Percentiles rank a stretch among this genome's conserved stretches.
phyloP scores from a whole-genome alignment of 1,140 invertebrate genomes.

The Drosophila nikananu region DNA sequence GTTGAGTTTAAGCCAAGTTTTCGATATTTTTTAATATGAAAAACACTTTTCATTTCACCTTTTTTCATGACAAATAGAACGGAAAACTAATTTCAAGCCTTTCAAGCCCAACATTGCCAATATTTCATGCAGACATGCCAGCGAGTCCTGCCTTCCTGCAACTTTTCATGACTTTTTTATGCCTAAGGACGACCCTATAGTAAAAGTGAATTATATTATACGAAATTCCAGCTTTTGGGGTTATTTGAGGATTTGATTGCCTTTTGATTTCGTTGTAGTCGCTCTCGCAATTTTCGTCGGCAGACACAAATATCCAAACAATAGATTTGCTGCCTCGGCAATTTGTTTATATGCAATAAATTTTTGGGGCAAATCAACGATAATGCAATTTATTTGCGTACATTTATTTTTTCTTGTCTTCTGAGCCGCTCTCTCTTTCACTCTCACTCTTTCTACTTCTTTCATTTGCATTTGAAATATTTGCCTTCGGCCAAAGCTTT shows the following conservation, averaged over 20 bases:
- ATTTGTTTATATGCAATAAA: slow-evolving; percentile 80
- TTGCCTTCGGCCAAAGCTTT: slow-evolving; percentile 41
- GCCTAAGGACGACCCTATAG: slow-evolving; percentile 22
- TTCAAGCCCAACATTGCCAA: slow-evolving; percentile 11
- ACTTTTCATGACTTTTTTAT: slow-evolving; percentile 44
- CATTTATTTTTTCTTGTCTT: slow-evolving; percentile 23
- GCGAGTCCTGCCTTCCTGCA: slow-evolving; percentile 18
- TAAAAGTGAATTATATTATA: slow-evolving; percentile 59
- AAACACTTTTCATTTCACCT: background rate
- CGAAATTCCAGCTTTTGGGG: slow-evolving; percentile 42
- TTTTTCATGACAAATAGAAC: background rate
- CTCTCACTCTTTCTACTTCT: slow-evolving; percentile 15
- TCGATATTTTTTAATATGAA: too few species aligned
- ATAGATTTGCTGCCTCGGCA: slow-evolving; percentile 70
- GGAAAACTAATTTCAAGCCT: slow-evolving; percentile 15
- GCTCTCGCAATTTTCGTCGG: slow-evolving; percentile 34
- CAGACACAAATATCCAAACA: slow-evolving; percentile 48
- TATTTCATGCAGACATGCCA: slow-evolving; percentile 29
- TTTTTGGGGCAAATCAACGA: slow-evolving; percentile 73
- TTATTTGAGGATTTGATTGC: slow-evolving; percentile 62
- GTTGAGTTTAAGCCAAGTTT: too few species aligned
- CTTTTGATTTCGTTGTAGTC: slow-evolving; percentile 56
- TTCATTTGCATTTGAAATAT: slow-evolving; percentile 48
- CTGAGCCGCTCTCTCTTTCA: background rate
- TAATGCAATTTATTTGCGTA: slow-evolving; percentile 75